phyloP scores from a whole-genome alignment of 2,797 vertebrate species.

The Thaleichthys pacificus region DNA sequence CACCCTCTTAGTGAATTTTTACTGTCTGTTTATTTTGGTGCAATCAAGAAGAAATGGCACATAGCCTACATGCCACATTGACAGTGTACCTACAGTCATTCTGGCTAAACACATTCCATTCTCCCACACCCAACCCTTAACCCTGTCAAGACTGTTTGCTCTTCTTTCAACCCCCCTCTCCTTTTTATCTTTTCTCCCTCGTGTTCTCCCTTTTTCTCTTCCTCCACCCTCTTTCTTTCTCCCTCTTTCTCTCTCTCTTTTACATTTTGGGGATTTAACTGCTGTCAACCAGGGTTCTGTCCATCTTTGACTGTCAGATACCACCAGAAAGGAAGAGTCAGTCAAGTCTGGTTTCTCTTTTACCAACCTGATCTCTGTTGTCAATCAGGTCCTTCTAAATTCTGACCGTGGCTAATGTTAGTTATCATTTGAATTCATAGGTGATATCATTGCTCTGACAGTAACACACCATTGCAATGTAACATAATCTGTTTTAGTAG shows the following conservation, averaged over 20 bases:
- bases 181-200: neutral
- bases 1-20: constrained; percentile 4
- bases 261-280: no score
- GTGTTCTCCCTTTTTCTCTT: neutral
- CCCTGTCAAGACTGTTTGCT: constrained; percentile 21
- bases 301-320: no score
- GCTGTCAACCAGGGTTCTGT: no score
- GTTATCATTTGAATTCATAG: no score
- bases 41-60: constrained; percentile 18
- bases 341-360: no score
- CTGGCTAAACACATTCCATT: constrained; percentile 58
- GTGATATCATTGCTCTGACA: no score
- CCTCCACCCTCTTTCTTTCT: neutral
- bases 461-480: no score
- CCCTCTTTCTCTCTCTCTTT: neutral
- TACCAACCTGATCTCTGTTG: no score
- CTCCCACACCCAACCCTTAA: constrained; percentile 29
- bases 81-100: constrained; percentile 45
- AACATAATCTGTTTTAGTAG: no score
- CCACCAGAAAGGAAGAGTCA: no score
- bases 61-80: constrained; percentile 32
- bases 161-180: constrained; percentile 3
- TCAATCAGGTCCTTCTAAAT: no score
- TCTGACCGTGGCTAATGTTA: no score
- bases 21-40: constrained; percentile 35